phyloP scores from a whole-genome alignment of 2,797 vertebrate genomes.

The Arctocebus calabarensis region DNA sequence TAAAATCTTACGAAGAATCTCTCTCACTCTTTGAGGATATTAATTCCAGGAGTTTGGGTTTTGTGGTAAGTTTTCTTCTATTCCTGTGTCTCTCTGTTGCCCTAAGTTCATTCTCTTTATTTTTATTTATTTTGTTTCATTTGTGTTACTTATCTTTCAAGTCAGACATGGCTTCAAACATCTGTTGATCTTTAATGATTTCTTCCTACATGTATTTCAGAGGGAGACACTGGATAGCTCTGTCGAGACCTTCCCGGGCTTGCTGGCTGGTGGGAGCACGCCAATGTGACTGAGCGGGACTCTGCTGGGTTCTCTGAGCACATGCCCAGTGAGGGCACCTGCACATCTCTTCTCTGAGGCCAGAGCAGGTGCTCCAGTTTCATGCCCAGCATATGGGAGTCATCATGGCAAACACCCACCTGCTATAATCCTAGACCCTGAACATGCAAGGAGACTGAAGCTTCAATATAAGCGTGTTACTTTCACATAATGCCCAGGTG shows the following conservation, averaged over 20 bases:
- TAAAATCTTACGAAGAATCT: background rate
- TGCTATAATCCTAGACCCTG: background rate
- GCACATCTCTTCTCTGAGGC: background rate
- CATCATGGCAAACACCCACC: background rate
- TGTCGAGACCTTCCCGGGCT: background rate
- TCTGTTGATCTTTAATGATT: too few relatives aligned
- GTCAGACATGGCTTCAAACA: background rate
- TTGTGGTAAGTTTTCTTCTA: background rate
- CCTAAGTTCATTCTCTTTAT: constrained; percentile 19
- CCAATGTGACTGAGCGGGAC: background rate
- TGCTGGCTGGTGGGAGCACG: background rate
- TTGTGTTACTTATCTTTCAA: background rate
- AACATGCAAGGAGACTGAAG: background rate
- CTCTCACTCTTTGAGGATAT: background rate
- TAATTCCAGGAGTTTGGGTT: background rate
- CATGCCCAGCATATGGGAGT: background rate
- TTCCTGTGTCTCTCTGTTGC: background rate
- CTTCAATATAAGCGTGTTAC: accelerated
- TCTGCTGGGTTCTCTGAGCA: background rate
- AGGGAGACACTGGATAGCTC: background rate
- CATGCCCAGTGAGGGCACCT: background rate
- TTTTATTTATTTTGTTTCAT: constrained; percentile 7
- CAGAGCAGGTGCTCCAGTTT: background rate
- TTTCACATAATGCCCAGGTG: background rate
- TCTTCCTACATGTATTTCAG: background rate